Evolutionary conservation across 2,113 vertebrate genomes (phyloP), one percentile per base, ranked within the genome.

Genomic region (Dicerorhinus sumatrensis): DNA sequence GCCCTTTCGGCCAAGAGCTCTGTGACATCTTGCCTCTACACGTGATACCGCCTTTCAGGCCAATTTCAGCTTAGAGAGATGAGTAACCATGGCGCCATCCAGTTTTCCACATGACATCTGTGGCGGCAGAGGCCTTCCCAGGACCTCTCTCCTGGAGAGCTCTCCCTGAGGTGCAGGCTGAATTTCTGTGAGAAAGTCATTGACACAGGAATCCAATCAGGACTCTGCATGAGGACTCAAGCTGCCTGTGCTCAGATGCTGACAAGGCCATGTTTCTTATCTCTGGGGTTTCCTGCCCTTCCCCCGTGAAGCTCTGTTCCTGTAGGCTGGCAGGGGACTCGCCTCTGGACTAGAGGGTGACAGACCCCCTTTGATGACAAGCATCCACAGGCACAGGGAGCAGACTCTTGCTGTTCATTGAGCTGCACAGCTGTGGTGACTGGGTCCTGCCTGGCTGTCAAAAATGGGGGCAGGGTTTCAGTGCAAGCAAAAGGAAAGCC

Each of bases 281-380:
- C 81, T 90, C 67, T 42, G 27, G 17, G 39, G n/a, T 90, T 96
- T 77, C 29, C 48, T 58, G 21, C 92, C 92, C 96, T 84, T 92
- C 95, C 93, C 96, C 96, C 87, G 58, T 23, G 31, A 87, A 84
- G 39, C 79, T 88, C 16, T 36, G 48, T 63, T 91, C 23, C 83
- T 93, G 31, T 46, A 84, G 62, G 65, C 95, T 97, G 95, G 95
- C 97, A 96, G 89, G 86, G 83, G 92, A 36, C 87, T 92, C 33
- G 17, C 51, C 70, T 93, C 58, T 69, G 92, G 86, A 90, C 58
- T 12, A 88, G 80, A 63, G 82, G 36, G 84, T 97, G 92, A 98
- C 97, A 98, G 97, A 92, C 60, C 6, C 76, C 65, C 96, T 97
- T 98, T 98, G 96, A 98, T 92, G 94, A 85, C 79, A 58, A 81